A percentile compares a stretch with the other conserved stretches of the same genome.
Conservation (phyloP, 2,888 invertebrate genomes). For the Alitta virens region DNA sequence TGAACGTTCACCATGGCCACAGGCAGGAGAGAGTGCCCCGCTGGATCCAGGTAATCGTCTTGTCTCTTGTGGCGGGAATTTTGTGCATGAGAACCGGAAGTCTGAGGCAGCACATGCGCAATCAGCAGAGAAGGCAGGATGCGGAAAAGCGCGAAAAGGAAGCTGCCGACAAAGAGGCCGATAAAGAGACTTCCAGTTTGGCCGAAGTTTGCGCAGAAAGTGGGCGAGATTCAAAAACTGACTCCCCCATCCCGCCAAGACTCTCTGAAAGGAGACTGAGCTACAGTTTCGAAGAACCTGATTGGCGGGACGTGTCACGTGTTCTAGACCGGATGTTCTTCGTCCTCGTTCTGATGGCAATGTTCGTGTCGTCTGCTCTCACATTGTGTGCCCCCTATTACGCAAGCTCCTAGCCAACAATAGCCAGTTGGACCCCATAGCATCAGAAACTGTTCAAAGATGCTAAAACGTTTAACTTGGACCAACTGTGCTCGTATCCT, state of each 20-base stretch:
- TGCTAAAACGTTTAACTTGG: no score
- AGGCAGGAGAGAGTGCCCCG: conserved; percentile 1
- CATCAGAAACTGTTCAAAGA: no score
- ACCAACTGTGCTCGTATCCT: no score
- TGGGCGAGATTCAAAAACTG: background rate
- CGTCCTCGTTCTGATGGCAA: conserved; percentile 14
- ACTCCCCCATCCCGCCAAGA: background rate
- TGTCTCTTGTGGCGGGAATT: conserved; percentile 2
- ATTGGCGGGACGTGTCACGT: conserved; percentile 26
- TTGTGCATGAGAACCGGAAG: conserved; percentile 10
- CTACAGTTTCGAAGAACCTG: conserved; percentile 2
- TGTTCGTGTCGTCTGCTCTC: conserved; percentile 8
- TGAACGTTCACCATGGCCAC: conserved; percentile 11
- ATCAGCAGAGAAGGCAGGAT: background rate
- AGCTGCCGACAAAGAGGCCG: background rate
- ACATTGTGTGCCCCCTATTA: conserved; percentile 9
- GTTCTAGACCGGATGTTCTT: conserved; percentile 29
- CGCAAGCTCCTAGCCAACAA: background rate
- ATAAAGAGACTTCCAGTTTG: background rate
- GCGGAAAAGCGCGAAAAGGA: background rate
- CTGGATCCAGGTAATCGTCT: conserved; percentile 1
- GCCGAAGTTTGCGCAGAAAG: no score
- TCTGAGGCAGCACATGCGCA: background rate
- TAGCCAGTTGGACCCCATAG: no score
- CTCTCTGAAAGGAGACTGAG: background rate